phyloP scores from a whole-genome alignment of 1,140 invertebrate genomes.

The Drosophila ironensis region DNA sequence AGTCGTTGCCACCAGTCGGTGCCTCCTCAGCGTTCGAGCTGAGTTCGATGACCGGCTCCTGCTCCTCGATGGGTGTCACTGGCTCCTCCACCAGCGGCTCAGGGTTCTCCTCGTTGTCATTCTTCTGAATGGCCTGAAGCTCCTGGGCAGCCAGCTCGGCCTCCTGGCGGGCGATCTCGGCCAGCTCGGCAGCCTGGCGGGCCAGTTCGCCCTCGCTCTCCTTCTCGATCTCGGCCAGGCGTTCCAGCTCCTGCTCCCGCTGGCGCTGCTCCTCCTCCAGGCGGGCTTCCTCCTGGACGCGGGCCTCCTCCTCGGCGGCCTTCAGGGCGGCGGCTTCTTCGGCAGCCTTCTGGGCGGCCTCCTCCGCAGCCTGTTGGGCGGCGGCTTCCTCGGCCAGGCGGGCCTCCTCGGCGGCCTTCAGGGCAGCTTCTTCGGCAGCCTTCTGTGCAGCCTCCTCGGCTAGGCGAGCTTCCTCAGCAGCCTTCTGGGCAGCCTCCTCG shows the following conservation, averaged over 20 bases:
- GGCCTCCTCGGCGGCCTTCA: conserved; percentile 81
- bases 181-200: conserved; percentile 84
- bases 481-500: conserved; percentile 81
- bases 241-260: conserved; percentile 83
- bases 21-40: conserved; percentile 47
- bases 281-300: conserved; percentile 83
- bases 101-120: conserved; percentile 41
- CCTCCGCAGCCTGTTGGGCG: conserved; percentile 82
- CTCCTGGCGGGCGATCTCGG: conserved; percentile 84
- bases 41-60: conserved; percentile 67
- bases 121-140: conserved; percentile 78
- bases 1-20: conserved; percentile 47
- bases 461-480: conserved; percentile 83
- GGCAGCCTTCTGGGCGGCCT: conserved; percentile 49
- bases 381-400: conserved; percentile 56
- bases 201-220: conserved; percentile 85
- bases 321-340: conserved; percentile 82
- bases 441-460: conserved; percentile 82
- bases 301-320: conserved; percentile 83
- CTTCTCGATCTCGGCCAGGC: conserved; percentile 84
- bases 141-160: conserved; percentile 83
- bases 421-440: conserved; percentile 78
- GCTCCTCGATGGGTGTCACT: conserved; percentile 61
- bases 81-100: conserved; percentile 76
- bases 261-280: conserved; percentile 84